Evolutionary conservation across 2,888 invertebrate species (phyloP), one percentile per base, ranked within the genome.

Genomic region (Lochmaea capreae): DNA sequence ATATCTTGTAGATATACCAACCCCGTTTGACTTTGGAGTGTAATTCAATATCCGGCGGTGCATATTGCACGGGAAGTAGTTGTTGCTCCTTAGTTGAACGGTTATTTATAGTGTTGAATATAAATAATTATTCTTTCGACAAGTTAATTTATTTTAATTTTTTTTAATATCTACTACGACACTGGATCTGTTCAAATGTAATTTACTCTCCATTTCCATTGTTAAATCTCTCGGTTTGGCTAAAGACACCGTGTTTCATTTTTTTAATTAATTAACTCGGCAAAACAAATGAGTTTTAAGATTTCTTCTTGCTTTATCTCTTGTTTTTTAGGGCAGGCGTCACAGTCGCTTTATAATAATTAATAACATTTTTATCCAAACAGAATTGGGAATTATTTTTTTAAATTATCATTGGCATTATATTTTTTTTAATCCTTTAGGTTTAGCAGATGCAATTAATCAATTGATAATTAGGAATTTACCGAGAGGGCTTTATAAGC

Each of bases 211-310:
- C 67, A 70, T 81, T 81, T 81, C 79, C 81, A 78, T 82, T 82
- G 81, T 83, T 75, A 77, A 77, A 77, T 79, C 79, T 77, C 72
- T 33, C 68, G 67, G 73, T 71, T 68, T 74, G 80, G 77, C 75
- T 76, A 76, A 78, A 77, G 77, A 81, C 77, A 79, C 81, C 77
- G 78, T 78, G 81, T 83, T 83, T 83, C 82, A 81, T 84, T 84
- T 85, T 83, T 85, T 83, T 85, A 85, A 86, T 86, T 86, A 86
- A 86, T 86, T 86, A 85, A 85, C 84, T 82, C 84, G 81, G 78
- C 79, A 82, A 83, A 85, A 85, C 84, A 85, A 86, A 85, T 85
- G 84, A 83, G 85, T 83, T 84, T 84, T 80, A 80, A 84, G 83
- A 84, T 84, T 84, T 83, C 82, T 80, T 81, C 81, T 79, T 80